A percentile compares a stretch with the other conserved stretches of the same genome.
These are phyloP conservation scores for Anastrepha obliqua DNA, from an alignment of 1,140 invertebrate species.

Conservation along the genomic window DNA sequence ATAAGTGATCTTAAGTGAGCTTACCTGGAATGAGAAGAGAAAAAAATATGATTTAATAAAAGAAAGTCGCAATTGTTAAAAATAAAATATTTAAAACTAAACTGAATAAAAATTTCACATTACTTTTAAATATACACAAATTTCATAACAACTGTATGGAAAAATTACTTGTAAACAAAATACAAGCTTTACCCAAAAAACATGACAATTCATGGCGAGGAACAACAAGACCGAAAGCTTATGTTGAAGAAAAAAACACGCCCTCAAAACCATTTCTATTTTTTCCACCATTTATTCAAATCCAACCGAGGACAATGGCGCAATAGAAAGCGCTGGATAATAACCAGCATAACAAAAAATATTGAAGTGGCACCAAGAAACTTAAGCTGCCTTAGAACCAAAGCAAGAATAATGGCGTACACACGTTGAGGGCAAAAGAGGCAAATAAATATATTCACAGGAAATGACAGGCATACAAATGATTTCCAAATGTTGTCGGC, in stretches of 20 bases:
- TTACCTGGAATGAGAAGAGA: conserved; percentile 30
- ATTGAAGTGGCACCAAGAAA: neutral
- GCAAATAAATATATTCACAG: neutral
- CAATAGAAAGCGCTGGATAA: neutral
- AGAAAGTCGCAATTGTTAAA: neutral
- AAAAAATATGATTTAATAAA: neutral
- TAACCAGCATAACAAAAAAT: neutral
- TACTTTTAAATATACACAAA: neutral
- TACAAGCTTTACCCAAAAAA: too few relatives aligned
- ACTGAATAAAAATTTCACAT: too few relatives aligned
- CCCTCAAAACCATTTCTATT: neutral
- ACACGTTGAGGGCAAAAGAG: neutral
- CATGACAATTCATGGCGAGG: too few relatives aligned
- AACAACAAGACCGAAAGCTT: too few relatives aligned
- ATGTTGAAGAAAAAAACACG: neutral
- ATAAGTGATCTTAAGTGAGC: neutral
- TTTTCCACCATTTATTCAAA: neutral
- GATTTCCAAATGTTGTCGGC: conserved; percentile 11
- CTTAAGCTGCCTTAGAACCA: neutral
- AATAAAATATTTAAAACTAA: neutral
- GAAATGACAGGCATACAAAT: conserved; percentile 48
- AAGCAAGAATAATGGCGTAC: neutral
- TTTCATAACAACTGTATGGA: neutral
- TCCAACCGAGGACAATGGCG: neutral
- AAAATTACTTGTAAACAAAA: too few relatives aligned